Conservation (phyloP, 2,113 vertebrate genomes). For the Ceuthmochares aereus region DNA sequence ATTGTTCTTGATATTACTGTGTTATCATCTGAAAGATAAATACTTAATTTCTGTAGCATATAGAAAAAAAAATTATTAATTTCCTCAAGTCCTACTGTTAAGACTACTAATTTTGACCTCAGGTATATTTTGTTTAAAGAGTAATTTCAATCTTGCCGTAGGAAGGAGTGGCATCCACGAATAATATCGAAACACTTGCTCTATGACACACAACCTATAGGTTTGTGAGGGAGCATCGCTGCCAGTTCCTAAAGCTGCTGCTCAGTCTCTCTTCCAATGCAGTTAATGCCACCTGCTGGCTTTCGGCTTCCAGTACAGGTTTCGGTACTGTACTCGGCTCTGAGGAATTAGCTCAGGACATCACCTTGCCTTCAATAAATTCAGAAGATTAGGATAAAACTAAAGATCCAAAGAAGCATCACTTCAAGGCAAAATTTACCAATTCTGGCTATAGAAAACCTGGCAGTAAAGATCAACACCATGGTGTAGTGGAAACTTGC, state of each 20-base stretch:
- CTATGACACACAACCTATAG: accelerated
- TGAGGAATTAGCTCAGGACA: neutral
- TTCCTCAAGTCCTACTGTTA: neutral
- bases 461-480: neutral
- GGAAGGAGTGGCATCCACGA: neutral
- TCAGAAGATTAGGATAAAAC: neutral
- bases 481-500: neutral
- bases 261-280: neutral
- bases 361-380: neutral
- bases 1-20: neutral
- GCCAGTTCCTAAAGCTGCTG: neutral
- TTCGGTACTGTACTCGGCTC: accelerated
- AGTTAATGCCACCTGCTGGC: neutral
- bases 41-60: neutral
- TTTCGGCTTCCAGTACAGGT: neutral
- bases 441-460: too few relatives aligned
- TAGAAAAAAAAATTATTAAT: accelerated
- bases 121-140: neutral
- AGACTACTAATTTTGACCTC: neutral
- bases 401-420: neutral
- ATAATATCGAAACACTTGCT: neutral
- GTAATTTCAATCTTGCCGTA: neutral
- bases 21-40: neutral
- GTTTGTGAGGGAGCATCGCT: accelerated
- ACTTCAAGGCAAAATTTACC: neutral